Percentiles rank a stretch among this genome's conserved stretches.
phyloP scores from a whole-genome alignment of 2,113 vertebrate genomes.

The Apteryx mantelli region DNA sequence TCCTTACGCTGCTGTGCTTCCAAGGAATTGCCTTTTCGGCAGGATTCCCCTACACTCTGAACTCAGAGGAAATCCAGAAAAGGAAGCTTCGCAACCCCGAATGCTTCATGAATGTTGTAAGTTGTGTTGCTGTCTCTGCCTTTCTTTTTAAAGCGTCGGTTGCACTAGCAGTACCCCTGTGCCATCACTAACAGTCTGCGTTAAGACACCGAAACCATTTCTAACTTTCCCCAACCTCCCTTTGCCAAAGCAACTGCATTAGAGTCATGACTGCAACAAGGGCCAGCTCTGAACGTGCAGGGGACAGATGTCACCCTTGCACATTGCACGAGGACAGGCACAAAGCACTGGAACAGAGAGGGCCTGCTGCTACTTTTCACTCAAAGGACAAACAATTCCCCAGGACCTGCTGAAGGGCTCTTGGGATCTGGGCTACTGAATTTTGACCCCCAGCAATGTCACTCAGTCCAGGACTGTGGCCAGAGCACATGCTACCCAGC shows the following conservation, averaged over 20 bases:
- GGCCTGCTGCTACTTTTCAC: not conserved
- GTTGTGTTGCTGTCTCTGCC: not conserved
- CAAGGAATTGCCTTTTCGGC: not conserved
- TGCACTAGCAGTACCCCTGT: not conserved
- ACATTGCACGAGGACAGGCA: not conserved
- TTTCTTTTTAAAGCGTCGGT: not conserved
- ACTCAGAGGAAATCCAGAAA: not conserved
- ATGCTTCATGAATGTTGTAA: constrained; percentile 57
- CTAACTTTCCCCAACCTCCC: not conserved
- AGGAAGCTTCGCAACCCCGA: not conserved
- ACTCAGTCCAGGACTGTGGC: not conserved
- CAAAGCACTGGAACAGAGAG: not conserved
- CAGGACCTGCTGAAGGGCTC: not conserved
- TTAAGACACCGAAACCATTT: not conserved
- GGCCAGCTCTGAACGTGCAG: fast-evolving
- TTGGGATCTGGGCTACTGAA: not conserved
- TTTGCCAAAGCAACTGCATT: not conserved
- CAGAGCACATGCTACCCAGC: not conserved
- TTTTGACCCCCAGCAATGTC: not conserved
- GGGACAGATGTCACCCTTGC: not conserved
- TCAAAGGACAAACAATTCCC: not conserved
- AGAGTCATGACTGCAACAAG: not conserved
- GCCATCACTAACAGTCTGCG: not conserved
- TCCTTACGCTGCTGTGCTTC: constrained; percentile 5
- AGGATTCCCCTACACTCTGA: not conserved